Evolutionary conservation across 2,113 vertebrate genomes (phyloP).

Genomic region (Coturnix japonica): DNA sequence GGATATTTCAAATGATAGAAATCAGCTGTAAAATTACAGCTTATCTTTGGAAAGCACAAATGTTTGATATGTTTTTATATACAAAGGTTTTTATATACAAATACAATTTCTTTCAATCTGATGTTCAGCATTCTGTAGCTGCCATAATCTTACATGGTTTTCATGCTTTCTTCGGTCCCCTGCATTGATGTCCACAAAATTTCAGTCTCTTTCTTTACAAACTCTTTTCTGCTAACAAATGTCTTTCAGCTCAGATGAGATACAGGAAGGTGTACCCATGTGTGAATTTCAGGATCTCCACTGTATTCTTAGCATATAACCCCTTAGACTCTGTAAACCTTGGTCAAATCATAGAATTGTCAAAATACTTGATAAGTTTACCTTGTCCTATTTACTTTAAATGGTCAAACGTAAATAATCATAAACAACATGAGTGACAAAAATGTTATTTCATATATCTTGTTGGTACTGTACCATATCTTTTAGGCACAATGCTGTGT

Average conservation of each 20-base stretch:
- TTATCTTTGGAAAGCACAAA: neutral
- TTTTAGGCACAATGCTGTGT: neutral
- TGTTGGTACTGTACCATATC: neutral
- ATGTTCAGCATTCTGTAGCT: neutral
- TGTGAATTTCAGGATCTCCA: neutral
- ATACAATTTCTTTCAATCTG: neutral
- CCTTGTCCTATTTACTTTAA: neutral
- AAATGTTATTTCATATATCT: neutral
- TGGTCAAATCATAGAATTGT: neutral
- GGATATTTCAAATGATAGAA: neutral
- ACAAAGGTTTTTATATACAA: neutral
- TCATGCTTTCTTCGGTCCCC: neutral
- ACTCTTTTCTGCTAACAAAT: neutral
- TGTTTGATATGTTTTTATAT: neutral
- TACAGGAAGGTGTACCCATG: neutral
- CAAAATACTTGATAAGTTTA: slow-evolving; percentile 1
- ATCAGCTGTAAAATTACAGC: neutral
- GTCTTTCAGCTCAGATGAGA: neutral
- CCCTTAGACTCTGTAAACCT: neutral
- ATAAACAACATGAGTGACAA: neutral
- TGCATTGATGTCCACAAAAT: neutral
- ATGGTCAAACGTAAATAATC: neutral
- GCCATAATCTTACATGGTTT: neutral
- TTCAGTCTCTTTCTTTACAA: neutral
- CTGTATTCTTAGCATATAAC: neutral